A percentile compares a stretch with the other conserved stretches of the same genome.
Conservation (phyloP, 2,888 invertebrate species). For the Mythimna albipuncta region DNA sequence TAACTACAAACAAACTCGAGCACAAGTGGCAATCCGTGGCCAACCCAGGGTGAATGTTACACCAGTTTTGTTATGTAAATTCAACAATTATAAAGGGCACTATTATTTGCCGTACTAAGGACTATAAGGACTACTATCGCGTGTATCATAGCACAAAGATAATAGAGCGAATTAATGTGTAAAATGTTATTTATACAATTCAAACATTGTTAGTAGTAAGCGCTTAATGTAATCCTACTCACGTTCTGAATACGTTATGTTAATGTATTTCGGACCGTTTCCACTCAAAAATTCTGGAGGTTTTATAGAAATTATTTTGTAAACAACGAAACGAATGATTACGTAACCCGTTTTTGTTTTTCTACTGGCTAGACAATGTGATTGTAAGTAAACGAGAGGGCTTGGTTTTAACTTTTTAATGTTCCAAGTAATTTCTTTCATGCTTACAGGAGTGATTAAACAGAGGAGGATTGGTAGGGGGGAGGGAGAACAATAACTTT, state of each 20-base stretch:
- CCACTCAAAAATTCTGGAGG: conserved; percentile 34
- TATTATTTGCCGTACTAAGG: conserved; percentile 14
- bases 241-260: conserved; percentile 52
- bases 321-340: conserved; percentile 30
- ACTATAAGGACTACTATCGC: conserved; percentile 6
- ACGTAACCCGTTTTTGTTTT: conserved; percentile 17
- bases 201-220: conserved; percentile 43
- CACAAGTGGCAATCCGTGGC: conserved; percentile 38
- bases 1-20: conserved; percentile 39
- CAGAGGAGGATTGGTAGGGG: neutral
- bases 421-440: conserved; percentile 8
- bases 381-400: conserved; percentile 4
- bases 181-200: conserved; percentile 52
- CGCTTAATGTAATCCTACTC: conserved; percentile 57
- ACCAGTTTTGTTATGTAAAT: conserved; percentile 51
- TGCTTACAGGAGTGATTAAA: conserved; percentile 15
- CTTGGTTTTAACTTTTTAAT: neutral
- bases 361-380: conserved; percentile 13
- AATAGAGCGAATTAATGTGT: conserved; percentile 45
- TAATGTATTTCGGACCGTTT: conserved; percentile 46
- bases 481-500: conserved; percentile 20
- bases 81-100: conserved; percentile 33
- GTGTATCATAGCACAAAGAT: conserved; percentile 40
- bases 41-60: conserved; percentile 16
- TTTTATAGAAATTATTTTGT: conserved; percentile 40